These are phyloP conservation scores for Fringilla coelebs DNA, from an alignment of 2,797 vertebrate genomes.

Conservation along the genomic window DNA sequence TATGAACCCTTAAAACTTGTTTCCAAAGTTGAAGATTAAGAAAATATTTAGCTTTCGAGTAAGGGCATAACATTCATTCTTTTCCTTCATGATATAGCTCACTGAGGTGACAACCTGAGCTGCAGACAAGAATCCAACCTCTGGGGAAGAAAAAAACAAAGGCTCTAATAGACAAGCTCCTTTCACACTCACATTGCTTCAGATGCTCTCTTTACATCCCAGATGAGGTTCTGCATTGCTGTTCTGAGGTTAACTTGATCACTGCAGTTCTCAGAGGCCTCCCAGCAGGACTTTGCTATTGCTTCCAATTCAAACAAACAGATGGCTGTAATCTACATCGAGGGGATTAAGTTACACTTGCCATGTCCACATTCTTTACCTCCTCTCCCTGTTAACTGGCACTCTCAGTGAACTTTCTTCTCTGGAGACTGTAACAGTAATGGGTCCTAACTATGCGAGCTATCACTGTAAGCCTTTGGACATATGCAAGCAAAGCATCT, in stretches of 20 bases:
- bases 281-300: conserved; percentile 8
- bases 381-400: not conserved
- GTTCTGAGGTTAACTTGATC: not conserved
- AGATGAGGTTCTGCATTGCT: not conserved
- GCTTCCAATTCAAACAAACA: conserved; percentile 36
- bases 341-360: conserved; percentile 9
- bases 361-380: conserved; percentile 23
- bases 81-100: not conserved
- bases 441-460: not conserved
- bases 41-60: not conserved
- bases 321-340: not conserved
- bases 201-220: not conserved
- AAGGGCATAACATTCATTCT: not conserved
- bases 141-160: not conserved
- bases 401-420: not conserved
- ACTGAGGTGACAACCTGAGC: not conserved
- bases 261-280: not conserved
- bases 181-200: not conserved
- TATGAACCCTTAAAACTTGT: not conserved
- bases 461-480: not conserved
- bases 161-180: not conserved
- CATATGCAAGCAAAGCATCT: not conserved
- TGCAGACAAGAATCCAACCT: not conserved
- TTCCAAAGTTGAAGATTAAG: not conserved
- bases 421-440: not conserved